phyloP scores from a whole-genome alignment of 2,797 vertebrate species.

The Gadopsis bispinosus region DNA sequence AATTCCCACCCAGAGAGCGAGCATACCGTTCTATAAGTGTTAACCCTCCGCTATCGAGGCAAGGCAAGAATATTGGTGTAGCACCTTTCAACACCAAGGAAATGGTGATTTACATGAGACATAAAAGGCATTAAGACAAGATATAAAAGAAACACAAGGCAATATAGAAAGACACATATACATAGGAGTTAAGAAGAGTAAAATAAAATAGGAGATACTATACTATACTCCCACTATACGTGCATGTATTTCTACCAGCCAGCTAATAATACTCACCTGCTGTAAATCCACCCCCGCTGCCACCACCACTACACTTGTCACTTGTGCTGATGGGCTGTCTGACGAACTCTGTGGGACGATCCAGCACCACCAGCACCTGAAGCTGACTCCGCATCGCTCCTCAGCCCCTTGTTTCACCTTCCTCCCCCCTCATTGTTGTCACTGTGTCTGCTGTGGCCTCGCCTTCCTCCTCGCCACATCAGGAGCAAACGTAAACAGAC shows the following conservation, averaged over 20 bases:
- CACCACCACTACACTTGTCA: conserved; percentile 57
- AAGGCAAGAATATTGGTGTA: neutral
- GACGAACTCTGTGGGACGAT: conserved; percentile 63
- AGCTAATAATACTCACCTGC: conserved; percentile 53
- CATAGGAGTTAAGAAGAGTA: neutral
- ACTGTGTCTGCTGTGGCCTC: neutral
- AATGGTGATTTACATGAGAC: neutral
- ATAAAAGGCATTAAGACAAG: neutral
- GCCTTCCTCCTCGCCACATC: conserved; percentile 11
- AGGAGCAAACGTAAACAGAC: conserved; percentile 1
- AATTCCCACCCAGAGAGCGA: neutral
- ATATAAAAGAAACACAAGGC: neutral
- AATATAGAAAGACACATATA: neutral
- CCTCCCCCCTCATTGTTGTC: neutral
- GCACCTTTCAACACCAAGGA: neutral
- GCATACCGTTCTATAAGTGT: neutral
- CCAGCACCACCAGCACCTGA: conserved; percentile 39
- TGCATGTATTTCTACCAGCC: conserved; percentile 17
- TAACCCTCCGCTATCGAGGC: neutral
- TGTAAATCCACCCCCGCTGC: conserved; percentile 59
- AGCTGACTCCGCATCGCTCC: conserved; percentile 15
- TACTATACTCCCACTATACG: neutral
- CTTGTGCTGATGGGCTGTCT: conserved; percentile 66
- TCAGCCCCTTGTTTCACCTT: conserved; percentile 39
- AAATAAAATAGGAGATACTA: neutral